Evolutionary conservation across 2,888 invertebrate species (phyloP), one percentile per base, ranked within the genome.

Genomic region (Polydrusus pterygomalis): DNA sequence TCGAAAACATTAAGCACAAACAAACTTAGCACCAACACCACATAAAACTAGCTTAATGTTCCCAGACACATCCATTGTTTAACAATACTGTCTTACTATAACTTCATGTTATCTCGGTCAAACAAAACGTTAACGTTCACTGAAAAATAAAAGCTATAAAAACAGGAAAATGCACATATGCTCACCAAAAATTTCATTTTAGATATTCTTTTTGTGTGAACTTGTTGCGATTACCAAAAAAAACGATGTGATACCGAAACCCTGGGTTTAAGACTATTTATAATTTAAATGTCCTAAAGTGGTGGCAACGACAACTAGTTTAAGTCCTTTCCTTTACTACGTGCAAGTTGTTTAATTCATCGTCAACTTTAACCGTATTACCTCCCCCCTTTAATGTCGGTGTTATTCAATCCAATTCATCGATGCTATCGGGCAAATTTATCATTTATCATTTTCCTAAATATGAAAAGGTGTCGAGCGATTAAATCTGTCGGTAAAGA

Each of bases 141-240:
- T 10, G n/a, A n/a, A n/a, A n/a, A n/a, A n/a, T n/a, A n/a, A n/a
- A n/a, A 43, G 43, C 43, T 43, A n/a, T 9, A 34, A 34, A 34
- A 34, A 43, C 43, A 6, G n/a, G n/a, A n/a, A 43, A 13, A 47
- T 47, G 17, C 47, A 15, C 1, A 8, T 47, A 2, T 68, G 73
- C 76, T 76, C 54, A 76, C 76, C 72, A 76, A 64, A 47, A 76
- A 73, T 72, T 69, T 76, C 76, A 76, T 76, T 69, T 76, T 76
- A 54, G 47, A 49, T 43, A 38, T 60, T 67, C 47, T 62, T 3
- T 25, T 74, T 38, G 30, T 38, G 10, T 49, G 51, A 69, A 76
- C 77, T 54, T 54, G n/a, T 17, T 13, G 0, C 54, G 54, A 30
- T 54, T 30, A 30, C 30, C 25, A 30, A 54, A 54, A 54, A 54